Conservation (phyloP, 2,113 vertebrate species). For the Jacana jacana region DNA sequence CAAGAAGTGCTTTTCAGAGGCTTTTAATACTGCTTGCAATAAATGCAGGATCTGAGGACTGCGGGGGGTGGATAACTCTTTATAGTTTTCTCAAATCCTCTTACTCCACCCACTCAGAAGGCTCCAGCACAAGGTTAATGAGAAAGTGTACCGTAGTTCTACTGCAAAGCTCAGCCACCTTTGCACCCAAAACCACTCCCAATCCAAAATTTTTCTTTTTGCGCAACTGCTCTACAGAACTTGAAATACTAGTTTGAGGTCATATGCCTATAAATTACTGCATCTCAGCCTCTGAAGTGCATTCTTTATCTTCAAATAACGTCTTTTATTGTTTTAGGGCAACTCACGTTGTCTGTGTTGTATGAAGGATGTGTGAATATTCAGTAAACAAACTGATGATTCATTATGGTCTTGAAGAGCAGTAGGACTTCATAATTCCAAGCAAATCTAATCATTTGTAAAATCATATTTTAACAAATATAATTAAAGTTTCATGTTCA, state of each 20-base stretch:
- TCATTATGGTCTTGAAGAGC: constrained; percentile 2
- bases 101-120: not conserved
- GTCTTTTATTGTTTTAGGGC: not conserved
- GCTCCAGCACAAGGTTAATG: not conserved
- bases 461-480: constrained; percentile 50
- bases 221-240: not conserved
- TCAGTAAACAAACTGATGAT: constrained; percentile 28
- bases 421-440: constrained; percentile 12
- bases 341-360: not conserved
- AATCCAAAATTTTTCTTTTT: not conserved
- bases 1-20: not conserved
- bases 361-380: constrained; percentile 4
- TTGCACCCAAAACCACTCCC: not conserved
- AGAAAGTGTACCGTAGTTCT: not conserved
- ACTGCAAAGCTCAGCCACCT: not conserved
- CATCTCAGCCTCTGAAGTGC: not conserved
- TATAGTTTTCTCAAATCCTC: constrained; percentile 20
- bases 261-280: not conserved
- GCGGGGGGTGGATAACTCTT: not conserved
- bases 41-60: not conserved
- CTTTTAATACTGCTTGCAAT: not conserved
- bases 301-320: not conserved
- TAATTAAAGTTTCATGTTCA: constrained; percentile 28
- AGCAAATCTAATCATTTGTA: constrained; percentile 42
- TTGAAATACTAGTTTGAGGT: not conserved